Base-by-base conservation (phyloP, 2,797 vertebrate species). In the Heteromormyrus szaboi region DNA sequence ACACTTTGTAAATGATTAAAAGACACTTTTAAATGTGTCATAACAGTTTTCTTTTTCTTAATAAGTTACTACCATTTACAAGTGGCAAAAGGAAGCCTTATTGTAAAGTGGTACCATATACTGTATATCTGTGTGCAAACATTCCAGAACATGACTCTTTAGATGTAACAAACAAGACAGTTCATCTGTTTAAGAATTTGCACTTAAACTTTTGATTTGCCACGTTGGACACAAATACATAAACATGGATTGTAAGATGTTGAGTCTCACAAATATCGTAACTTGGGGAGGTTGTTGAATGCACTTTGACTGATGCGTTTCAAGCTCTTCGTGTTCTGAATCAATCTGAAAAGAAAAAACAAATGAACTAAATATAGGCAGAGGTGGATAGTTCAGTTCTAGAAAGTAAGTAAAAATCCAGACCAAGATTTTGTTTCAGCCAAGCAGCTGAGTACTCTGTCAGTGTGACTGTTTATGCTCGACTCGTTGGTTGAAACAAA, bases 311-410 rank as follows among this genome's bases (percentile, higher is more conserved):
- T 94, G 8, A 97, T 97, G 92, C 94, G 91, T 90, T 94, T 91
- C 88, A 98, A 94, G 90, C 95, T 96, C 93, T 96, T 96, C 0
- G 95, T 97, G 92, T 97, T 98, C 93, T 96, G 95, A 92, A 98
- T 97, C 89, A 96, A 94, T 94, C 97, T 97, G 95, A 44, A 79
- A 62, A 22, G n/a, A 92, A 88, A 56, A 51, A 88, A 89, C 79
- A 88, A 2, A 51, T 25, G 12, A 72, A 37, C 11, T 17, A 37
- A 72, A 72, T 72, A 72, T 72, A 37, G 29, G 68, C 33, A 72
- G 33, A 72, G 33, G 29, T 37, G 68, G 68, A 17, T 72, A 72
- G 29, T 37, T 72, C 65, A 6, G 65, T 33, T 72, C 29, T 11
- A 72, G 68, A 72, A 72, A 72, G 68, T 72, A 72, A 72, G 14